Percentiles rank a stretch among this genome's conserved stretches.
Evolutionary conservation across 2,797 vertebrate genomes (phyloP).

Genomic region (Limosa lapponica): DNA sequence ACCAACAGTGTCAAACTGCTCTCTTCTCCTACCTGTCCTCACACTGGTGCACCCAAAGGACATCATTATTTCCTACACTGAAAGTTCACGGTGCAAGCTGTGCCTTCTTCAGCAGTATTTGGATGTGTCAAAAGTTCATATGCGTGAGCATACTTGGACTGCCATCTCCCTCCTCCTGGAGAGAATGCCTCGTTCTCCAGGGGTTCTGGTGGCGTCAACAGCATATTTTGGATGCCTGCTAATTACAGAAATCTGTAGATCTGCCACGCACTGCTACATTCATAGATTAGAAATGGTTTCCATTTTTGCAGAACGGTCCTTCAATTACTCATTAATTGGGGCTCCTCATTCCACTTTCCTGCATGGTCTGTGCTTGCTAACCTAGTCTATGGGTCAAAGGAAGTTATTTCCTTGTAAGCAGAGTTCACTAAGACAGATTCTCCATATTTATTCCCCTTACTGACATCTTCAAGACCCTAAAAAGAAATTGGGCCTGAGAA

Average conservation of each 20-base stretch:
- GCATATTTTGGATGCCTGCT: constrained; percentile 9
- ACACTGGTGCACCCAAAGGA: background rate
- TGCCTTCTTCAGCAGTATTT: background rate
- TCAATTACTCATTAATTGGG: background rate
- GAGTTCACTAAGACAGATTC: background rate
- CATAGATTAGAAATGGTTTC: background rate
- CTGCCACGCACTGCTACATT: fast-evolving
- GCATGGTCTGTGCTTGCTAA: background rate
- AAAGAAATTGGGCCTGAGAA: background rate
- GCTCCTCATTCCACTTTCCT: background rate
- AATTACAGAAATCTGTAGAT: background rate
- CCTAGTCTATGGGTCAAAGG: background rate
- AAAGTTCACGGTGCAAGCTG: background rate
- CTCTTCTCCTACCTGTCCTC: background rate
- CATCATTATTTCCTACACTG: background rate
- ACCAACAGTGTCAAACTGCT: background rate
- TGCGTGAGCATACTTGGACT: background rate
- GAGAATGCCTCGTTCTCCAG: background rate
- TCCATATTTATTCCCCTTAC: background rate
- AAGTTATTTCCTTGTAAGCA: background rate
- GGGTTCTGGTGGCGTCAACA: background rate
- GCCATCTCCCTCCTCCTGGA: background rate
- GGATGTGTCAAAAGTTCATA: background rate
- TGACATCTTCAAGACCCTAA: background rate
- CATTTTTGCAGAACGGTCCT: background rate